Percentiles rank a stretch among this genome's conserved stretches.
phyloP scores from a whole-genome alignment of 2,888 invertebrate genomes.

The Amiota mariae region DNA sequence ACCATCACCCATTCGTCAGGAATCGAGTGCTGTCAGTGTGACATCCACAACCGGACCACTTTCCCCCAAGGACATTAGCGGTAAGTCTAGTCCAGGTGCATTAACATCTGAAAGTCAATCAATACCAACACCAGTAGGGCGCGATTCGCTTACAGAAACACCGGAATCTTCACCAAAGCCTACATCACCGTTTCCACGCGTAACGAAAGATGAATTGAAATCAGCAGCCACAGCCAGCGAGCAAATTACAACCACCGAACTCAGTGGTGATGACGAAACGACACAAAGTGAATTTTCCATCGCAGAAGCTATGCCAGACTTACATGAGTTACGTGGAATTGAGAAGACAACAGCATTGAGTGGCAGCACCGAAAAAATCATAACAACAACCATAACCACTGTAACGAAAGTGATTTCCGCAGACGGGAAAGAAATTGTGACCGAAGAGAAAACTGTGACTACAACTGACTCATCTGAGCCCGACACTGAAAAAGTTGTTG shows the following conservation, averaged over 20 bases:
- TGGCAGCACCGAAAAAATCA: conserved; percentile 71
- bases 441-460: conserved; percentile 72
- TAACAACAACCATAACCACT: conserved; percentile 72
- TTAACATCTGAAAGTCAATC: conserved; percentile 77
- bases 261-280: neutral
- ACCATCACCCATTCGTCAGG: conserved; percentile 50
- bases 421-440: conserved; percentile 72
- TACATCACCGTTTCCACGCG: conserved; percentile 72
- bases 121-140: conserved; percentile 77
- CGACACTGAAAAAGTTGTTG: conserved; percentile 73
- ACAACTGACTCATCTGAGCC: conserved; percentile 74
- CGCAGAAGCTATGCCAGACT: conserved; percentile 69
- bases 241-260: conserved; percentile 56
- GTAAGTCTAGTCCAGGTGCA: conserved; percentile 73
- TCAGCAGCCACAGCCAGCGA: conserved; percentile 53
- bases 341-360: conserved; percentile 67
- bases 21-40: conserved; percentile 56
- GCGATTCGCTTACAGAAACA: conserved; percentile 76
- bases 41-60: conserved; percentile 71
- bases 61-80: conserved; percentile 73
- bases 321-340: conserved; percentile 66
- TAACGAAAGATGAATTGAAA: conserved; percentile 69
- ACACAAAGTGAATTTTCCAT: conserved; percentile 37
- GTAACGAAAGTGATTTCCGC: conserved; percentile 72
- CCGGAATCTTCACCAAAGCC: conserved; percentile 73